Conservation (phyloP, 2,113 vertebrate genomes). For the Paraplagusia blochii region DNA sequence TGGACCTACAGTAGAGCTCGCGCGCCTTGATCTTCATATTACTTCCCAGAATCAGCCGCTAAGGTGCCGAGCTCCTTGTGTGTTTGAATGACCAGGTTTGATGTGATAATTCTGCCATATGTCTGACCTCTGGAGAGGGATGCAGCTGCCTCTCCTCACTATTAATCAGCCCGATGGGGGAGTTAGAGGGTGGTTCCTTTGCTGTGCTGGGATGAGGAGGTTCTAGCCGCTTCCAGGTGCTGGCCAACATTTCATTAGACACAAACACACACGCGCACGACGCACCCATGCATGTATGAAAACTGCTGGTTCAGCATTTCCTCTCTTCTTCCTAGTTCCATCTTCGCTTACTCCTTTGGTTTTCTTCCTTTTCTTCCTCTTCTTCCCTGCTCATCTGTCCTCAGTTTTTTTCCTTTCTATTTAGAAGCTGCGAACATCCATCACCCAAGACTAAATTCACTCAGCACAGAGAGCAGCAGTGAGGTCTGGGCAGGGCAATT, state of each 20-base stretch:
- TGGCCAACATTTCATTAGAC: slow-evolving; percentile 33
- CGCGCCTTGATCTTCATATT: slow-evolving; percentile 67
- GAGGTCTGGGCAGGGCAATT: slow-evolving; percentile 44
- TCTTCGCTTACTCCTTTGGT: slow-evolving; percentile 4
- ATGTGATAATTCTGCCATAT: slow-evolving; percentile 76
- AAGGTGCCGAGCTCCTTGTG: slow-evolving; percentile 38
- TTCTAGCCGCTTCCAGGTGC: slow-evolving; percentile 28
- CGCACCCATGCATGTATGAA: slow-evolving; percentile 28
- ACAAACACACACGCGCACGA: slow-evolving; percentile 10
- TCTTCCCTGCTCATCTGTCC: slow-evolving; percentile 25
- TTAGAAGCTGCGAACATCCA: slow-evolving; percentile 54
- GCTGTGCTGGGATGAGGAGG: slow-evolving; percentile 26
- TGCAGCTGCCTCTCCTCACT: slow-evolving; percentile 69
- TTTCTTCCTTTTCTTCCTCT: slow-evolving; percentile 9
- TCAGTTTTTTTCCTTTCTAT: slow-evolving; percentile 17
- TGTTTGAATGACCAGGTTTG: slow-evolving; percentile 61
- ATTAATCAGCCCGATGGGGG: slow-evolving; percentile 68
- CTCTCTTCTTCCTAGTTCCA: slow-evolving; percentile 15
- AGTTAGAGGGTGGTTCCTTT: slow-evolving; percentile 32
- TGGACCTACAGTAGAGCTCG: slow-evolving; percentile 46
- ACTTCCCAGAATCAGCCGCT: slow-evolving; percentile 38
- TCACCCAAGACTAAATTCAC: slow-evolving; percentile 49
- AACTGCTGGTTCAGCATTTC: slow-evolving; percentile 53
- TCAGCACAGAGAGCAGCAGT: slow-evolving; percentile 13
- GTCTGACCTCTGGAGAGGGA: slow-evolving; percentile 59